Percentiles rank a stretch among this genome's conserved stretches.
Conservation (phyloP, 2,113 vertebrate genomes). For the Meriones unguiculatus region DNA sequence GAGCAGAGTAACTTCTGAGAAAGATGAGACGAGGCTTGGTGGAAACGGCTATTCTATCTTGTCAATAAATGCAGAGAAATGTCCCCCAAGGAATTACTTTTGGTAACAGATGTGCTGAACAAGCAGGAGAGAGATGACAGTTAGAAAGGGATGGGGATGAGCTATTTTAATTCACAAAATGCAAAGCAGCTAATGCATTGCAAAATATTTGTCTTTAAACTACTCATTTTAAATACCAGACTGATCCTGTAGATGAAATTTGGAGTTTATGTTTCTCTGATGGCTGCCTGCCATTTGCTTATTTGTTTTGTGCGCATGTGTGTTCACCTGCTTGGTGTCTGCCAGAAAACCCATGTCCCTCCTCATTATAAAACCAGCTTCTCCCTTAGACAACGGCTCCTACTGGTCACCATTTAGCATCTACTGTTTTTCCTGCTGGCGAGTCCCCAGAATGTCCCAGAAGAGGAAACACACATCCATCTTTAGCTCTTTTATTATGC, state of each 20-base stretch:
- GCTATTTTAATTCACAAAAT: background rate
- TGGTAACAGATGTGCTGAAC: background rate
- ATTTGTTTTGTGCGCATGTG: background rate
- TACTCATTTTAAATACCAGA: background rate
- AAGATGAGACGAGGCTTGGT: background rate
- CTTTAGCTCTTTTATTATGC: conserved; percentile 64
- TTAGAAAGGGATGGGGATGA: background rate
- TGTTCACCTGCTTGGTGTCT: background rate
- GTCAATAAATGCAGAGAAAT: background rate
- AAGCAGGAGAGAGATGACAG: background rate
- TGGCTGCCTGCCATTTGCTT: background rate
- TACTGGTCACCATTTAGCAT: conserved; percentile 9
- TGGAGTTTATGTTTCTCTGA: conserved; percentile 23
- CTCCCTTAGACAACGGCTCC: background rate
- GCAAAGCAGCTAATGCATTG: background rate
- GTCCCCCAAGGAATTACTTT: background rate
- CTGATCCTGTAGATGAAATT: background rate
- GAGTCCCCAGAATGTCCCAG: conserved; percentile 24
- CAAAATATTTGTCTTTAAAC: conserved; percentile 42
- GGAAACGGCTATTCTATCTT: background rate
- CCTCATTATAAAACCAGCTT: background rate
- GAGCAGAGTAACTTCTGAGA: background rate
- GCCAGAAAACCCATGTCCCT: background rate
- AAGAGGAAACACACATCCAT: conserved; percentile 31
- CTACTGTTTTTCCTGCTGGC: conserved; percentile 27